Conservation (phyloP, 2,888 invertebrate genomes). For the Eledone cirrhosa region DNA sequence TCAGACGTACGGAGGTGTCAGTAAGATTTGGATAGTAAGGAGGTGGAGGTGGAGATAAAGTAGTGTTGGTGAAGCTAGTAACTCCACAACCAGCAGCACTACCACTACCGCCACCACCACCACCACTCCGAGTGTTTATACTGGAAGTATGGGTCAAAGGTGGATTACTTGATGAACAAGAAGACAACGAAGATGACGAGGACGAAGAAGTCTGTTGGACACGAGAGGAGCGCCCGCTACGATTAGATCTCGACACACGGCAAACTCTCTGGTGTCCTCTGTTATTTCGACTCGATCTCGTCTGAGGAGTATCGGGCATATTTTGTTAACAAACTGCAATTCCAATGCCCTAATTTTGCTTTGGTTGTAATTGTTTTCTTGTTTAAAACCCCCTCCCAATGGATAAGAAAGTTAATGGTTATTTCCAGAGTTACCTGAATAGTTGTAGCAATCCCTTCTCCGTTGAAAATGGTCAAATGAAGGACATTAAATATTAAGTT, state of each 20-base stretch:
- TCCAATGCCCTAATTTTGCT: not conserved
- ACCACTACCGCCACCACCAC: not conserved
- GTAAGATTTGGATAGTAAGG: not conserved
- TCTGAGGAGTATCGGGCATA: not conserved
- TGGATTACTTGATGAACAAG: not conserved
- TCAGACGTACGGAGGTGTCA: too few relatives aligned
- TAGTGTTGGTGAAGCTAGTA: not conserved
- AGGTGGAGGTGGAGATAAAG: not conserved
- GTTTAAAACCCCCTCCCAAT: not conserved
- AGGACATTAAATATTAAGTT: too few relatives aligned
- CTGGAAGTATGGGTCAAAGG: not conserved
- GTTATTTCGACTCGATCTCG: too few relatives aligned
- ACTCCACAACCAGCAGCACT: not conserved
- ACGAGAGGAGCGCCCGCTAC: too few relatives aligned
- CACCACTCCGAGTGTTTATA: not conserved
- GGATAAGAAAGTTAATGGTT: too few relatives aligned
- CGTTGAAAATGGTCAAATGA: too few relatives aligned
- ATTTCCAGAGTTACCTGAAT: not conserved
- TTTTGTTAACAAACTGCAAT: not conserved
- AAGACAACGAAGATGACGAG: not conserved
- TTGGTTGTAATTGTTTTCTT: not conserved
- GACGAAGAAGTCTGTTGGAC: not conserved
- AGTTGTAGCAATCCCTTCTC: too few relatives aligned
- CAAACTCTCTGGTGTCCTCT: too few relatives aligned
- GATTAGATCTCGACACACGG: too few relatives aligned